phyloP scores from a whole-genome alignment of 2,113 vertebrate species.

The Empidonax traillii region DNA sequence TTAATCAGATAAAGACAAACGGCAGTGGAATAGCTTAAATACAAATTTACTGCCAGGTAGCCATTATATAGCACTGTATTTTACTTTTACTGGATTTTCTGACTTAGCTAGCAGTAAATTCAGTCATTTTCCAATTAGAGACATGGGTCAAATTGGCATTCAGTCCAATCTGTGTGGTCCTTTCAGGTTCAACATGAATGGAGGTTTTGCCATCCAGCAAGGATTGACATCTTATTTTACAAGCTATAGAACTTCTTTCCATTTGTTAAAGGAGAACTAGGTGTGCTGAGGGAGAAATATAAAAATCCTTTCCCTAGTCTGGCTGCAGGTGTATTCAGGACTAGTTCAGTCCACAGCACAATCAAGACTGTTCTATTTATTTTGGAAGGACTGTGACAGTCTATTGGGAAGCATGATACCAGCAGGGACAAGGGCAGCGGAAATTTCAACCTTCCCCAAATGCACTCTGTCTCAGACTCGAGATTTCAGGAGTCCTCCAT shows the following conservation, averaged over 20 bases:
- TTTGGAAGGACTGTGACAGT: not conserved
- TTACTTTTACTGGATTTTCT: not conserved
- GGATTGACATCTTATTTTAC: not conserved
- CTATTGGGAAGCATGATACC: not conserved
- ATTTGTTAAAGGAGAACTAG: not conserved
- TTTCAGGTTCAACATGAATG: not conserved
- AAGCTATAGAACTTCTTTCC: not conserved
- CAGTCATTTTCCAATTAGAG: not conserved
- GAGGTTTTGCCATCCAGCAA: not conserved
- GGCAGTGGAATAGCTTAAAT: not conserved
- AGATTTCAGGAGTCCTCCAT: not conserved
- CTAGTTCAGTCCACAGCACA: not conserved
- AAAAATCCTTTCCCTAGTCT: not conserved
- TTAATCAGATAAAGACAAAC: slow-evolving; percentile 22
- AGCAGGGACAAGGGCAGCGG: not conserved
- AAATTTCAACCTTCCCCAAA: not conserved
- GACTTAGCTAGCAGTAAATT: not conserved
- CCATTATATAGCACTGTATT: not conserved
- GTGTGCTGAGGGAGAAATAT: not conserved
- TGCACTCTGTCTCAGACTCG: not conserved
- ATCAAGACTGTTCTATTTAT: not conserved
- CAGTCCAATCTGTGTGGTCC: not conserved
- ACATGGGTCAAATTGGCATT: not conserved
- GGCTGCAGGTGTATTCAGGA: not conserved
- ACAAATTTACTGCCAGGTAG: not conserved